phyloP scores from a whole-genome alignment of 2,113 vertebrate species.

The Hypanus sabinus region DNA sequence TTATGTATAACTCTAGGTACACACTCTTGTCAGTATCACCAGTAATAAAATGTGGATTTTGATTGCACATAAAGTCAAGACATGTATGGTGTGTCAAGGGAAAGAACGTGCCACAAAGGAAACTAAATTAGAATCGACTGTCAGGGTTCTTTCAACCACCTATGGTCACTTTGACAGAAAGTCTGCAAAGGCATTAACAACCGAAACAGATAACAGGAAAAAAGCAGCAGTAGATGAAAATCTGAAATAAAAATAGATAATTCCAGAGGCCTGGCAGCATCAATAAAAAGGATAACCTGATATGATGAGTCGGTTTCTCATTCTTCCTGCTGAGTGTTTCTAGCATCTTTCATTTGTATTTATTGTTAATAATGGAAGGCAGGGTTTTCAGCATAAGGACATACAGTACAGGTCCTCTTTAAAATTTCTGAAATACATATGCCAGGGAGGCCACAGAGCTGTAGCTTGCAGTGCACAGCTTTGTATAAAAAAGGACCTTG shows the following conservation, averaged over 20 bases:
- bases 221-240: too few relatives aligned
- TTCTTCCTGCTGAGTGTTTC: too few relatives aligned
- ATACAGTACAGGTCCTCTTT: background rate
- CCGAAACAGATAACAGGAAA: background rate
- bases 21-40: background rate
- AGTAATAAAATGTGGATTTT: background rate
- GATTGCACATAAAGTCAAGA: background rate
- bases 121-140: background rate
- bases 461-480: background rate
- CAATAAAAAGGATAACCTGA: too few relatives aligned
- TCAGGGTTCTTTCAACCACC: background rate
- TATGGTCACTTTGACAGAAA: background rate
- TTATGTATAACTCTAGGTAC: background rate
- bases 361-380: background rate
- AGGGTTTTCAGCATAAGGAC: background rate
- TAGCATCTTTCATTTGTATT: too few relatives aligned
- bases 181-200: background rate
- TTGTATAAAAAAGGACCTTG: background rate
- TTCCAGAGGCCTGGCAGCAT: too few relatives aligned
- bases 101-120: background rate
- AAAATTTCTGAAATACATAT: background rate
- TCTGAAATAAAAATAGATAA: too few relatives aligned
- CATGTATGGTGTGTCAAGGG: background rate
- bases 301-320: too few relatives aligned
- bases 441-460: background rate